Evolutionary conservation across 2,888 invertebrate genomes (phyloP), one percentile per base, ranked within the genome.

Genomic region (Drosophila engyochracea): DNA sequence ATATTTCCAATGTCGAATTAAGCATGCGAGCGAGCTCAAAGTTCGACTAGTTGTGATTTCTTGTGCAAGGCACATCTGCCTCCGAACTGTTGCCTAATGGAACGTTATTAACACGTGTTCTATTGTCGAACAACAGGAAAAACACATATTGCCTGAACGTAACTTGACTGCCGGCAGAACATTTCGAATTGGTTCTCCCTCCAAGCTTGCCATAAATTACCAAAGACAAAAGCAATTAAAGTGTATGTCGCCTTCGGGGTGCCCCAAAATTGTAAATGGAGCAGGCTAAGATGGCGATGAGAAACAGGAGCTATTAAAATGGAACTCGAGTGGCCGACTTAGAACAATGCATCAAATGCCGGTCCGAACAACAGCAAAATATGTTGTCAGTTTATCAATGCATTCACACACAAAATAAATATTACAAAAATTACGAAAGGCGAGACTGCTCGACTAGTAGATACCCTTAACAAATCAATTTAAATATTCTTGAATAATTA

Each of bases 191-290:
- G 35, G 16, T 22, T 49, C 41, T 12, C 37, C 31, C 59, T 39
- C 10, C 31, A 22, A 25, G 30, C 25, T 2, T 10, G 58, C 65
- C 41, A 66, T 75, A 82, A 82, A 71, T 80, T 64, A 59, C 61
- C 33, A 58, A 30, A 67, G 58, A 54, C 61, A 67, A 68, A 55
- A 64, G 66, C 79, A 80, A 82, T 78, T 81, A 65, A 79, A 81
- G 47, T 67, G 52, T 33, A 28, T 37, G 55, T 25, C 6, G 55
- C 37, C 25, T 19, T 28, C 19, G 37, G 41, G 28, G 30, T 61
- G 55, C 62, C 70, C 51, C 63, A 47, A 54, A 67, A 61, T 31
- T 41, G 39, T 22, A 61, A 54, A 35, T 49, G 16, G 33, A 54
- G 10, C 37, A 39, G 25, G 39, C 51, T 41, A 44, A 58, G 61